Base-by-base conservation (phyloP, 2,113 vertebrate genomes). In the Notothenia coriiceps region DNA sequence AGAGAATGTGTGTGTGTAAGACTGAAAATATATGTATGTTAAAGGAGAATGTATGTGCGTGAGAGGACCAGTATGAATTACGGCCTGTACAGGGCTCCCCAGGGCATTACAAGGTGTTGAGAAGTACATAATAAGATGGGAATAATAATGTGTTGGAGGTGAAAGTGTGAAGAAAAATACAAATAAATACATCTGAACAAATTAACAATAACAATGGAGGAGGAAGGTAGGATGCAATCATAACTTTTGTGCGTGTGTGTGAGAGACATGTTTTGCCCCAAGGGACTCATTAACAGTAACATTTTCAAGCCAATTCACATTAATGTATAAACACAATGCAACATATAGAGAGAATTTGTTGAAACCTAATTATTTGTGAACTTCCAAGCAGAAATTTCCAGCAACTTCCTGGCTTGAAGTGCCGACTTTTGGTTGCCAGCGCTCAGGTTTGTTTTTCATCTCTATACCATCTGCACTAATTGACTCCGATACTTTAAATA, bases 381-480 rank as follows among this genome's bases (percentile, higher is more conserved):
- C 59, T 60, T 17, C 47, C 35, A 64, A 70, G 49, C 25, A 20
- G n/a, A 43, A 29, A 59, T 54, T 44, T 69, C 4, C 25, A 12
- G 29, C 8, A n/a, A 49, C 2, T 47, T 44, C n/a, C 20, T 10
- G 33, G 40, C 25, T 65, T 55, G 52, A 56, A 35, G 60, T 1
- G 0, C 5, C 18, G 49, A 25, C 63, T 10, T 80, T 43, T 73
- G 13, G 29, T 40, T 44, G n/a, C 43, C 63, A 51, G 29, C 9
- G 29, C 66, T 35, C n/a, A 15, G 57, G 47, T 55, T 55, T 60
- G 57, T 88, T 83, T 74, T 63, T 83, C 46, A 11, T 33, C 60
- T 74, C 20, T 0, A 33, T 44, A 46, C 13, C 14, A 43, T 52
- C 22, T n/a, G 64, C 15, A 44, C 40, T 64, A 72, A 83, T 83